Base-by-base conservation (phyloP, 2,888 invertebrate genomes). In the Helleia helle region DNA sequence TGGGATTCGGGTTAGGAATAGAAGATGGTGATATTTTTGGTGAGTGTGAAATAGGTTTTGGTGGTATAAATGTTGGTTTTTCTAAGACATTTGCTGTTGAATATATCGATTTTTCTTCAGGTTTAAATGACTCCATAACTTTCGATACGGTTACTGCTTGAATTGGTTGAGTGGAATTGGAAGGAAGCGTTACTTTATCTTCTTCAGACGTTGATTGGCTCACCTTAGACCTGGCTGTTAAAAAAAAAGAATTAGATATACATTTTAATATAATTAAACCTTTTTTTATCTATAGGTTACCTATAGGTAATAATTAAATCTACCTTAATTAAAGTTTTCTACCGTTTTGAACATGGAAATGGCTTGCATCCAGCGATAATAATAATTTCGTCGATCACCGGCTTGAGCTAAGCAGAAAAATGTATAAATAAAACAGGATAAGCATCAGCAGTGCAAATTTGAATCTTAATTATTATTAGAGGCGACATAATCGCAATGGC, bases 1-100 rank as follows among this genome's bases (percentile, higher is more conserved):
- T 84, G 1, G 85, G 84, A 42, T 63, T 85, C 1, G 86, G 83
- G 40, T 76, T 85, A 0, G 85, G 81, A 30, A 84, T 84, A 0
- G 86, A 85, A 1, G 85, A 85, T 2, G 83, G 85, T 0, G 85
- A 79, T 45, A 86, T 86, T 55, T 75, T 83, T 13, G 77, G 71
- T 1, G 76, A 72, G 49, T 80, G 74, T 1, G 72, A 59, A 22
- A 79, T 59, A 0, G 75, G 64, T 55, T 77, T 81, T 0, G 70
- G 55, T 9, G 66, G 62, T 25, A 70, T 11, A 41, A 71, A 76
- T n/a, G 56, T 24, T 9, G 70, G 62, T 49, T 70, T 75, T 26
- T 79, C 79, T 36, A 58, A 51, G 41, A 66, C 34, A 12, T 12
- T 34, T 5, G 34, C 34, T 11, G 34, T 34, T 1, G 34, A 34